Base-by-base conservation (phyloP, 2,888 invertebrate genomes). In the Cryptosula pallasiana region DNA sequence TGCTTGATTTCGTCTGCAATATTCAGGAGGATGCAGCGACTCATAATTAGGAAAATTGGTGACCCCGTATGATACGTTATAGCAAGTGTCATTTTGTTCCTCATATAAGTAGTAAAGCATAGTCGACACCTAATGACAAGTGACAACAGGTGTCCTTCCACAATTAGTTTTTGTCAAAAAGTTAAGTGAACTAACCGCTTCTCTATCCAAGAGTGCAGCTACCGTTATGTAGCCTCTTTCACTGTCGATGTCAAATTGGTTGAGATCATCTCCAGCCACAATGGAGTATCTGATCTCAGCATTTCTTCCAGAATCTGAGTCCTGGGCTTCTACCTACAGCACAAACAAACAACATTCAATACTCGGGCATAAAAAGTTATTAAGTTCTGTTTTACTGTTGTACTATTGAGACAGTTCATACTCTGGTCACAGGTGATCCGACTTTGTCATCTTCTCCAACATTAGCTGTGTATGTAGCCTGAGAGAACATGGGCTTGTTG, bases 281-380 rank as follows among this genome's bases (percentile, higher is more conserved):
- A 70, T 70, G 20, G 70, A 36, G 84, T 94, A 96, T 0, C 88
- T 86, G 0, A 95, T 89, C 77, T 90, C 87, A 0, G 93, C 92
- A 86, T 95, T 94, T 74, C 89, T 88, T 27, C 89, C 90, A 75
- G 91, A 90, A 85, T 96, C 95, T 35, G 91, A 88, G 86, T 96
- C 95, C 74, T 90, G 90, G 0, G 95, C 94, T 74, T 89, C 86
- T 23, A 90, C 88, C 89, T 90, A 55, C 9, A 55, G 45, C 20
- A 45, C 45, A 45, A 13, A 45, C 45, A 45, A 13, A 13, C 9
- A 45, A 45, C 45, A 45, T 20, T 45, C 45, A 45, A 45, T 45
- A 20, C 45, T 45, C 45, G 9, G 45, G 20, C 9, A 45, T n/a
- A n/a, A n/a, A n/a, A n/a, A n/a, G n/a, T n/a, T n/a, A n/a, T n/a